Conservation (phyloP, 2,113 vertebrate genomes). For the Enhydra lutris region DNA sequence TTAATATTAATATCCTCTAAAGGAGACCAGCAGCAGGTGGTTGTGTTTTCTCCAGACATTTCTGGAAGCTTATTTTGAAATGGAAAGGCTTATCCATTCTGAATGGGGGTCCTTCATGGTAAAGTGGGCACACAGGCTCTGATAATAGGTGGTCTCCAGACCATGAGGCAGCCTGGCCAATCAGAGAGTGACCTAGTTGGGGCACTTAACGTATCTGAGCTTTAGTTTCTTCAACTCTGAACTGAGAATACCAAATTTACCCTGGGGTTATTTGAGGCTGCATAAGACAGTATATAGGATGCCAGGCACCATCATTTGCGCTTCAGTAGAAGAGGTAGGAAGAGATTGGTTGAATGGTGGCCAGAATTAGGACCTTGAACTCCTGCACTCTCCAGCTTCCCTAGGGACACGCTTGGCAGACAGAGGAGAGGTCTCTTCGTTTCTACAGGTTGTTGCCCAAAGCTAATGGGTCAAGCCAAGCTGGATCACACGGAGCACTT, state of each 20-base stretch:
- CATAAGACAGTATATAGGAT: fast-evolving
- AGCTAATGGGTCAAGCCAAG: background rate
- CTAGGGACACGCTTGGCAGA: background rate
- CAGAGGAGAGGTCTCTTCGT: background rate
- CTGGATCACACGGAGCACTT: background rate
- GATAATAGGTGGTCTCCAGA: background rate
- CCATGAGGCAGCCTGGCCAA: no score
- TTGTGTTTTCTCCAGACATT: background rate
- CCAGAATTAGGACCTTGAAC: background rate
- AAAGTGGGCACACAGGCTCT: background rate
- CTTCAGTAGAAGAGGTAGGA: background rate
- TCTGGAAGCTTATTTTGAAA: background rate
- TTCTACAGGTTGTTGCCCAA: background rate
- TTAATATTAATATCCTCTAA: background rate
- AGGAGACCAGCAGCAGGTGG: background rate
- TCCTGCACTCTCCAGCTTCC: background rate
- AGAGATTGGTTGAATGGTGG: background rate
- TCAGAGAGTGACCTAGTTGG: background rate
- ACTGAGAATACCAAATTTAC: background rate
- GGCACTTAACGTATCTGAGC: background rate
- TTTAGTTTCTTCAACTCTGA: background rate
- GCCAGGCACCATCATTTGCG: fast-evolving
- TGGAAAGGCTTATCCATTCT: background rate
- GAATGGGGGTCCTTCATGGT: background rate
- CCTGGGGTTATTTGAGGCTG: background rate